Evolutionary conservation across 2,797 vertebrate genomes (phyloP).

Genomic region (Hippocampus kuda): DNA sequence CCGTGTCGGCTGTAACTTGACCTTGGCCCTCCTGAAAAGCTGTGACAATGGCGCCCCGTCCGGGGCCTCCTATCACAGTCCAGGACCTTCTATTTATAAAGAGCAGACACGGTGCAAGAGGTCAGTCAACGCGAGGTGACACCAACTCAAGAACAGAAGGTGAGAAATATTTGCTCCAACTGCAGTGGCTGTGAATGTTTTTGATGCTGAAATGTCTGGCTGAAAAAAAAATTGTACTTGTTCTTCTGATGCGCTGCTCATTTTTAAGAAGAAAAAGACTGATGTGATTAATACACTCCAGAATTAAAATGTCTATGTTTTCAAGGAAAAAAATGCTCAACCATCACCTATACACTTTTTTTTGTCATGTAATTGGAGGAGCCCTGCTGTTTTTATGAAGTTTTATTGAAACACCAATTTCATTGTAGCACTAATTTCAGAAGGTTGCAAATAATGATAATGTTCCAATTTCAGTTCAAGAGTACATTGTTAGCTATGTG

Average conservation of each 20-base stretch:
- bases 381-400: too few relatives aligned
- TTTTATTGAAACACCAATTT: too few relatives aligned
- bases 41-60: constrained; percentile 50
- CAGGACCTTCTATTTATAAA: constrained; percentile 66
- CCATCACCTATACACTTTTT: not conserved
- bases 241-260: not conserved
- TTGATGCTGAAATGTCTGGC: not conserved
- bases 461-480: too few relatives aligned
- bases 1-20: constrained; percentile 53
- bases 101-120: constrained; percentile 51
- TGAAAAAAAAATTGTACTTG: not conserved
- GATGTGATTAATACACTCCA: too few relatives aligned
- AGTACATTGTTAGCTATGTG: too few relatives aligned
- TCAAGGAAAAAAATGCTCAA: too few relatives aligned
- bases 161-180: constrained; percentile 42
- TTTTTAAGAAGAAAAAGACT: not conserved
- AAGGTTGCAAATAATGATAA: too few relatives aligned
- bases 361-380: not conserved
- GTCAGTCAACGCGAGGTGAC: constrained; percentile 51
- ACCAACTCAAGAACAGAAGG: constrained; percentile 40
- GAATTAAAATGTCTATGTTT: too few relatives aligned
- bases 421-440: too few relatives aligned
- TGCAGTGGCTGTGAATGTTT: constrained; percentile 12
- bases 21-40: constrained; percentile 49
- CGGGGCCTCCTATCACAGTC: constrained; percentile 51